Conservation (phyloP, 2,113 vertebrate species). For the Tetrao urogallus region DNA sequence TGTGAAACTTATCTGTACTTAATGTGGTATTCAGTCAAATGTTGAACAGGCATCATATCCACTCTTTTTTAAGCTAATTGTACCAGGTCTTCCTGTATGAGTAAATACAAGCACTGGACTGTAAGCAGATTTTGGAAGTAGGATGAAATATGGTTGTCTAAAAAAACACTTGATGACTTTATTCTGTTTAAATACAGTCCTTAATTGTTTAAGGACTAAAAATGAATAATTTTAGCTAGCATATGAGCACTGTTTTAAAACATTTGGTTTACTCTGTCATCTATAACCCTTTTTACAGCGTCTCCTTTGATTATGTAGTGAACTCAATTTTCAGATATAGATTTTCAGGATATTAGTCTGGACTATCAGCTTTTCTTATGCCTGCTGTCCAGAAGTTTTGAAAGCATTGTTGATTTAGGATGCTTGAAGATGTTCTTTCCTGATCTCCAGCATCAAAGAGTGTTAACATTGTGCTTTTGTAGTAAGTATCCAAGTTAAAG, state of each 20-base stretch:
- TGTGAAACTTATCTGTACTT: not conserved
- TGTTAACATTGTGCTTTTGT: not conserved
- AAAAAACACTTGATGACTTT: not conserved
- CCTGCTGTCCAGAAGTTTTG: not conserved
- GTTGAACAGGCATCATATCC: not conserved
- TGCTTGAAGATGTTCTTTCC: not conserved
- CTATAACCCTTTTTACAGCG: not conserved
- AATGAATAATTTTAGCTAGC: not conserved
- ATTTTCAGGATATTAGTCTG: conserved; percentile 9
- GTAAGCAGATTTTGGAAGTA: not conserved
- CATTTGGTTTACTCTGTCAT: not conserved
- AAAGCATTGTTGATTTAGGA: not conserved
- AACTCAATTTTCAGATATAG: not conserved
- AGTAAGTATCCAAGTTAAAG: not conserved
- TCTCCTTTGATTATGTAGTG: not conserved
- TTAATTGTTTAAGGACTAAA: not conserved
- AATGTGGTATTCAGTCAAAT: fast-evolving
- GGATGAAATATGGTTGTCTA: not conserved
- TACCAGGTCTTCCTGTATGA: not conserved
- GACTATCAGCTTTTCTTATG: not conserved
- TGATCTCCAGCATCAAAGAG: not conserved
- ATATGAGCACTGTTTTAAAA: not conserved
- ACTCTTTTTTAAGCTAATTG: not conserved
- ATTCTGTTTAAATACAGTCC: not conserved
- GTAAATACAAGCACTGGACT: not conserved